phyloP scores from a whole-genome alignment of 2,888 invertebrate species.

The Gryllus longicercus region DNA sequence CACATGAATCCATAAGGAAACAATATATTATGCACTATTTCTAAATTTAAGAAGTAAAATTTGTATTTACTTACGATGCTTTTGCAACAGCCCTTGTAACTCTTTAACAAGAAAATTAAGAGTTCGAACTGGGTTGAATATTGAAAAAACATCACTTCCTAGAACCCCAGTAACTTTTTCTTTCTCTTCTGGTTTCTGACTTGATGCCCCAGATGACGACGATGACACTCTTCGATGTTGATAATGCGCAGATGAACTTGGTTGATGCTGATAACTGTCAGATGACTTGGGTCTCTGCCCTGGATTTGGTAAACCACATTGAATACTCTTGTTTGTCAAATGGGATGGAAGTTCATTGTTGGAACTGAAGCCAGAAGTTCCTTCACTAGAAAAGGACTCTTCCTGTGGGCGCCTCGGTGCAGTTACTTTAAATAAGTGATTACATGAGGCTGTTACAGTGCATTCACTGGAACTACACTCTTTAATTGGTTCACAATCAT shows the following conservation, averaged over 20 bases:
- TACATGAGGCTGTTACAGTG: not conserved
- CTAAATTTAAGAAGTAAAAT: too few species aligned
- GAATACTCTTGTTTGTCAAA: not conserved
- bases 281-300: not conserved
- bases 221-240: not conserved
- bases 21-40: too few species aligned
- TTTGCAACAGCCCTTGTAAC: slow-evolving; percentile 22
- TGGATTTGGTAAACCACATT: not conserved
- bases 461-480: not conserved
- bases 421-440: not conserved
- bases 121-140: slow-evolving; percentile 25
- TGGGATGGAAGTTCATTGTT: not conserved
- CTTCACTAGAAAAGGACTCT: slow-evolving; percentile 17
- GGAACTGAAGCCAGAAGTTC: not conserved
- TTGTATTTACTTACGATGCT: slow-evolving; percentile 18
- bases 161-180: not conserved
- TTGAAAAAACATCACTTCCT: slow-evolving; percentile 18
- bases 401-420: not conserved
- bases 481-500: not conserved
- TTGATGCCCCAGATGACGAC: not conserved
- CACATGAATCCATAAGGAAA: too few species aligned
- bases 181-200: not conserved
- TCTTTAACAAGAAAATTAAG: slow-evolving; percentile 26
- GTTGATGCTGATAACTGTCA: not conserved
- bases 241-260: too few species aligned